phyloP scores from a whole-genome alignment of 2,797 vertebrate species.

The Brachyrhaphis roseni region DNA sequence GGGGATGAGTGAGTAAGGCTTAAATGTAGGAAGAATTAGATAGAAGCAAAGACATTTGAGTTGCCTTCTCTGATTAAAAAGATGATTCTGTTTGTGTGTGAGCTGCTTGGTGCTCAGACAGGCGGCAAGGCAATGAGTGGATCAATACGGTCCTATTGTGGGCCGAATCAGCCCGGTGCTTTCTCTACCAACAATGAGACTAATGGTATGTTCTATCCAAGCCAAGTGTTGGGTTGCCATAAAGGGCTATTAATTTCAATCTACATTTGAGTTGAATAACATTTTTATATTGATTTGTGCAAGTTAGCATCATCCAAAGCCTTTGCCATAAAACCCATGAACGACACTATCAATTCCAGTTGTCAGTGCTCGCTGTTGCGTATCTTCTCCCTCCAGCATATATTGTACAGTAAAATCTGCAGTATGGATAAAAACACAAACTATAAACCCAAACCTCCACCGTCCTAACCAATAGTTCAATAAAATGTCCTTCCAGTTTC shows the following conservation, averaged over 20 bases:
- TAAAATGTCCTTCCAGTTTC: not conserved
- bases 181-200: constrained; percentile 19
- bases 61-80: constrained; percentile 50
- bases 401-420: not conserved
- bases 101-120: constrained; percentile 39
- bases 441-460: not conserved
- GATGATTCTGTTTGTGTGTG: constrained; percentile 21
- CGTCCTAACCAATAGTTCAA: not conserved
- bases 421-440: not conserved
- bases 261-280: constrained; percentile 45
- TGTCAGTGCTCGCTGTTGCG: constrained; percentile 18
- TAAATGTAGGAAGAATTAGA: constrained; percentile 21
- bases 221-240: constrained; percentile 46
- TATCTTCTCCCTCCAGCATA: not conserved
- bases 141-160: constrained; percentile 58
- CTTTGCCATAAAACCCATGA: constrained; percentile 42
- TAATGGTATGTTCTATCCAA: constrained; percentile 41
- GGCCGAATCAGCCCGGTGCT: constrained; percentile 34
- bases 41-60: constrained; percentile 27
- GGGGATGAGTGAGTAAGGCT: constrained; percentile 20
- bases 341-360: constrained; percentile 30
- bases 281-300: constrained; percentile 60
- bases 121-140: constrained; percentile 24
- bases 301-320: constrained; percentile 43
- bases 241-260: constrained; percentile 55